Evolutionary conservation across 2,113 vertebrate genomes (phyloP), one percentile per base, ranked within the genome.

Genomic region (Paramisgurnus dabryanus): DNA sequence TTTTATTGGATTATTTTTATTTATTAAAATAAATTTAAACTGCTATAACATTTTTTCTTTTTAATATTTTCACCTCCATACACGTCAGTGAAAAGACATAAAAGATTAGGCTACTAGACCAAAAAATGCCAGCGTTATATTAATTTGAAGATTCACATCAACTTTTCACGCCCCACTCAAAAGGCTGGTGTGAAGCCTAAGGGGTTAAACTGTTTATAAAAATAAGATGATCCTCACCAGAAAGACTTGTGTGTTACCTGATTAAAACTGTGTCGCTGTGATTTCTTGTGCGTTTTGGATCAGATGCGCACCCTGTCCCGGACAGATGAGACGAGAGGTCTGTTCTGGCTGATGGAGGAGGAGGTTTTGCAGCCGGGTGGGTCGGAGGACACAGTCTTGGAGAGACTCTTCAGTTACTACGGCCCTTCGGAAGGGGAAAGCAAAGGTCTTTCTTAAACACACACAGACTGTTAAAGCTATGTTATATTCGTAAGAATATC

Each of bases 331-430:
- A 95, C 96, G 0, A 94, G 96, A 22, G 98, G 98, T 13, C 90
- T 99, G 79, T 88, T 99, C 67, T 99, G 97, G 97, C 90, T 99
- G 18, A 92, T 99, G 91, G 98, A 99, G 80, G 98, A 99, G 90
- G 97, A 98, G 88, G 95, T 94, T 0, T 80, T 96, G 84, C 95
- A 96, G 85, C 95, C 95, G 0, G 95, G 92, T 0, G 95, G 95
- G 72, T 96, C 92, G 0, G 96, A 97, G 80, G 94, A 96, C 69
- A 90, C 94, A 0, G 91, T 99, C 65, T 87, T 99, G 81, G 93
- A 95, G 53, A 91, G 96, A 6, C 94, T 99, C 18, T 98, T 99
- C 73, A 93, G 94, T 87, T 98, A 98, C 92, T 99, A 97, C 0
- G 96, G 96, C 17, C 97, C 95, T 1, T 94, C 94, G 65, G 96